Base-by-base conservation (phyloP, 1,140 invertebrate species). In the Triops cancriformis region DNA sequence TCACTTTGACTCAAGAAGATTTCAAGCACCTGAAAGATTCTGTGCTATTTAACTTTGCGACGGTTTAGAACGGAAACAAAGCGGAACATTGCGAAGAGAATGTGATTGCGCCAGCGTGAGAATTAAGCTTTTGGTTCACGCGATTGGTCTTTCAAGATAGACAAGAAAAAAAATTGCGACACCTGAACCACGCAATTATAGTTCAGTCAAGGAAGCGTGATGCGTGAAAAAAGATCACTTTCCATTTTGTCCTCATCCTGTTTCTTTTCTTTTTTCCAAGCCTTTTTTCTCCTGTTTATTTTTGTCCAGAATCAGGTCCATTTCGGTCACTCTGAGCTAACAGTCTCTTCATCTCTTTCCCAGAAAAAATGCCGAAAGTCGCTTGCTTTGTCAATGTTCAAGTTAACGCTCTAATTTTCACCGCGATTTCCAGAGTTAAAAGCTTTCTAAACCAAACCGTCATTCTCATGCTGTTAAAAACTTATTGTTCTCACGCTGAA, bases 301-400 rank as follows among this genome's bases (percentile, higher is more conserved):
- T 73, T 37, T 80, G 18, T 73, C 51, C 23, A 80, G 26, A 43
- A 74, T 45, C 72, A 78, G 37, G 0, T 26, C 27, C 28, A 26
- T 23, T 76, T 37, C 43, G 77, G 26, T 51, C 41, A 79, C 23
- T 42, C 28, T 74, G 28, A 79, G 11, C n/a, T 26, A 75, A 10
- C 26, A 37, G 26, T n/a, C n/a, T 4, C 18, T 26, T n/a, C 10
- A 18, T 64, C 10, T 64, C 43, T 6, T 64, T 64, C 0, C 9
- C 18, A n/a, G 18, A 18, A 64, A 14, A 23, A 64, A 23, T 14
- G 9, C 14, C 31, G 31, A 37, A 37, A 37, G 31, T 37, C 31
- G 2, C 31, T 37, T 7, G 31, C 31, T 37, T 37, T 37, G 31
- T 7, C 31, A 37, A 37, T 7, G 31, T 37, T 37, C 31, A 37